Evolutionary conservation across 2,113 vertebrate species (phyloP).

Genomic region (Ginglymostoma cirratum): DNA sequence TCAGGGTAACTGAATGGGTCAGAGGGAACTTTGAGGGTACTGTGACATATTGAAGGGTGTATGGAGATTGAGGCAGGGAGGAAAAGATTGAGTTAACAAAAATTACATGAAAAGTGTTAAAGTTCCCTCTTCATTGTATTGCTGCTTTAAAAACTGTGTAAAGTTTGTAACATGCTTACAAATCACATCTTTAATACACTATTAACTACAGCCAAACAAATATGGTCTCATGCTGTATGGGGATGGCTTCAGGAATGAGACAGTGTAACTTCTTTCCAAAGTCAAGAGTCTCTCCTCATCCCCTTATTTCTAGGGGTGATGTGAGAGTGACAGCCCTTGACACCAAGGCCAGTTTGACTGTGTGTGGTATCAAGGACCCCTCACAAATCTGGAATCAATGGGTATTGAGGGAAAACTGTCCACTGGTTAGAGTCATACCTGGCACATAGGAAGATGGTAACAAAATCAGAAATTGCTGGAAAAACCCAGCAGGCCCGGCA

Average conservation of each 20-base stretch:
- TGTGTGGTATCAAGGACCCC: no score
- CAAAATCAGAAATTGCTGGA: background rate
- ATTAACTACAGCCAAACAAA: background rate
- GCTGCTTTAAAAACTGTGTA: background rate
- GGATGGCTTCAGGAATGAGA: background rate
- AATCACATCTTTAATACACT: background rate
- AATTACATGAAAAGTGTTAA: background rate
- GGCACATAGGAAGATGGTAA: background rate
- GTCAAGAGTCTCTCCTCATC: background rate
- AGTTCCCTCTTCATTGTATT: background rate
- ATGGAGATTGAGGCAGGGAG: background rate
- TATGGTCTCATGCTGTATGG: background rate
- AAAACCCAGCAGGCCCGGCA: background rate
- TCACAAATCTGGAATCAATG: no score
- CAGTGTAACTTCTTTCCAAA: background rate
- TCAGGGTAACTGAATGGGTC: background rate
- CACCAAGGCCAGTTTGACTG: no score
- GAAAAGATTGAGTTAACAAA: background rate
- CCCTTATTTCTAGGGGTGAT: background rate
- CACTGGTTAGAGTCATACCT: no score
- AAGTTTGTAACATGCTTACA: background rate
- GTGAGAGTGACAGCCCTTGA: no score
- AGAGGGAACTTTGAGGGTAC: background rate
- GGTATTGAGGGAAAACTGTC: no score
- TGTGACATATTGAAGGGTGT: background rate